Base-by-base conservation (phyloP, 1,140 invertebrate genomes). In the Chlorops oryzae region DNA sequence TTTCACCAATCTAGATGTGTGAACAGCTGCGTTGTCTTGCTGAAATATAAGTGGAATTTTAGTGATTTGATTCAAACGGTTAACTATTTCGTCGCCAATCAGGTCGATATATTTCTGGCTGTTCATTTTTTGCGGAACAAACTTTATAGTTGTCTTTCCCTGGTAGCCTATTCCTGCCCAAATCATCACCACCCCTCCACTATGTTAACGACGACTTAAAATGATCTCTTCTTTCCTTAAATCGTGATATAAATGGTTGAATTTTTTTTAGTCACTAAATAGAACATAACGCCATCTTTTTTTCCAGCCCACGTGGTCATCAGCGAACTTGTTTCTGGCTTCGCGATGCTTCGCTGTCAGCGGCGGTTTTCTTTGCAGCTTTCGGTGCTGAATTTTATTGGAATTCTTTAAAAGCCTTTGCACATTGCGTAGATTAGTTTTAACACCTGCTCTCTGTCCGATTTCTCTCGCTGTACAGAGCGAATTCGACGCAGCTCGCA, bases 111-210 rank as follows among this genome's bases (percentile, higher is more conserved):
- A 43, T 7, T 43, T 25, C 24, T 43, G 41, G 20, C 41, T 43
- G 20, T 43, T 25, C 23, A 23, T 22, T 22, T 43, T 22, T 1
- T n/a, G 17, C 41, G 41, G 15, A 22, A 3, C 23, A 23, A 25
- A 43, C 24, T 23, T 43, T 43, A 43, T 23, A 23, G 15, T 22
- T 23, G 41, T 43, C 22, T 39, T 39, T 21, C 37, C 34, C n/a
- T 17, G 34, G 18, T 35, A 35, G 34, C 34, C 34, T 6, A 35
- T 35, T 35, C n/a, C 34, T 15, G 34, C 34, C 34, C 34, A 35
- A 35, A 35, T 35, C 39, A 41, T 41, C 13, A 41, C 39, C 7
- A 32, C 7, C n/a, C 28, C n/a, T 32, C 28, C 28, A 7, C 28
- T n/a, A n/a, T 32, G 20, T 20, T 41, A 21, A 21, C 40, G 40